phyloP scores from a whole-genome alignment of 2,113 vertebrate species.

The human region GRCh38 chr6:137710001-137710500 shows the following conservation, averaged over 20 bases:
- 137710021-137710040: background rate
- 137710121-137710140: background rate
- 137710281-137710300: background rate
- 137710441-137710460: background rate
- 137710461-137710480: background rate
- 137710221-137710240: background rate
- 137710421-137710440: background rate
- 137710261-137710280: background rate
- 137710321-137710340: background rate
- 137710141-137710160: background rate
- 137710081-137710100: background rate
- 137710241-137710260: background rate
- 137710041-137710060: background rate
- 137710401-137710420: background rate
- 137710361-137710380: background rate
- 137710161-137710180: too few relatives aligned
- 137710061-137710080: background rate
- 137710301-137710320: background rate
- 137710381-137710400: background rate
- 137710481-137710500: background rate
- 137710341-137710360: background rate
- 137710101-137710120: background rate
- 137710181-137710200: too few relatives aligned
- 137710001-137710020: conserved; percentile 17
- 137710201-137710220: background rate